Base-by-base conservation (phyloP, 2,797 vertebrate species). In the Enteromius argenteus region DNA sequence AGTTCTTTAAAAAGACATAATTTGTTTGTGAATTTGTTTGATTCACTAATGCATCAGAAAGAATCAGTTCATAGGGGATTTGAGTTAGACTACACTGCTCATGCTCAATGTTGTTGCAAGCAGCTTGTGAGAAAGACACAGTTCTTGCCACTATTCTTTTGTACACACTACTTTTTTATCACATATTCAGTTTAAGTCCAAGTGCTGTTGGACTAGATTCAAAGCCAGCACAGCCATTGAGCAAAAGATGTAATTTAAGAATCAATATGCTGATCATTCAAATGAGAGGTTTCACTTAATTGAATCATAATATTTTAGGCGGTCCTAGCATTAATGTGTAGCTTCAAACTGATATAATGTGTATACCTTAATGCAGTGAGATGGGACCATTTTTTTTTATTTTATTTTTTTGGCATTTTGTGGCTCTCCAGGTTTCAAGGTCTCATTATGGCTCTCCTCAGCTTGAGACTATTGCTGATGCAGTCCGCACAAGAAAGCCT, bases 391-490 rank as follows among this genome's bases (percentile, higher is more conserved):
- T 72, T 44, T 72, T 44, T 79, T 37, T 10, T 27, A 27, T 27
- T 27, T 27, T 27, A 27, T 42, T 42, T 39, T 42, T 42, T 42
- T 42, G 9, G 2, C 39, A 42, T 77, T 69, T 79, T 37, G 53
- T 58, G 19, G 9, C 72, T 84, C 76, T 80, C 53, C 53, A 58
- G 27, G 83, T 79, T 82, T 83, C 46, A 64, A n/a, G 19, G 3
- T 46, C 49, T 86, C 69, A 17, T 46, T 82, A 67, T 37, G 84
- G 78, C 71, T 46, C 37, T 35, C 60, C 62, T 86, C 60, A 32
- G 66, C 27, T 74, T 51, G 44, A 72, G 67, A 72, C 53, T 15
- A 42, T 58, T 72, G 62, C 75, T 76, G 78, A 84, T 79, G 53
- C 15, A 76, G 78, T 23, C 62, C 53, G 53, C 49, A 67, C 58